Evolutionary conservation across 2,888 invertebrate species (phyloP), one percentile per base, ranked within the genome.

Genomic region (Frankliniella fusca): DNA sequence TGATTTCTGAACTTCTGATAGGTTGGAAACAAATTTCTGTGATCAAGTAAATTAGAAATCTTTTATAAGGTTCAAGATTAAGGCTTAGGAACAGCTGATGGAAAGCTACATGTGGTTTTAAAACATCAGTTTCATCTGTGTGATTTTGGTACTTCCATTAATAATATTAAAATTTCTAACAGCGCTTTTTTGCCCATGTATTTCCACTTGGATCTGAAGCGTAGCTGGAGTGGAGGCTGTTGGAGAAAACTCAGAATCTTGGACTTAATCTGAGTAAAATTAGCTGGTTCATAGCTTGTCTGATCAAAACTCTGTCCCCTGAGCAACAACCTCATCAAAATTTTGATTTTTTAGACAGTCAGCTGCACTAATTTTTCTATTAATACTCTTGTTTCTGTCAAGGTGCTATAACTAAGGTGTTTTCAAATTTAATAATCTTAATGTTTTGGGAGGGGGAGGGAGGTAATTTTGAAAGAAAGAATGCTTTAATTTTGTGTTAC

Each of bases 1-100:
- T 18, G n/a, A n/a, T 20, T 61, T 76, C 70, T 76, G 27, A 23
- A 70, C 70, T 70, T n/a, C 70, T 70, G 70, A 70, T 23, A 70
- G 70, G 70, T 70, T 70, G 70, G 23, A 20, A 23, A 23, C 70
- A 70, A 70, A 76, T 76, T 76, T 76, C 70, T 76, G 70, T 76
- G 70, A 76, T 76, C 70, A 76, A 76, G 23, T 76, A 27, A 27
- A 76, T 76, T 27, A 23, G 27, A 23, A 76, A 27, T 76, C 27
- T 27, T 76, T 23, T 76, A 12, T 76, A 76, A 27, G 70, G 27
- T 27, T 76, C 23, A 76, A 23, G 10, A 27, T 23, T 76, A 10
- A 76, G 27, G 23, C 11, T n/a, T 76, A 23, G 27, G 70, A 23
- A 23, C 27, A 27, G 5, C 70, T 12, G 27, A 27, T 27, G 27